Percentiles rank a stretch among this genome's conserved stretches.
Conservation (phyloP, 2,888 invertebrate genomes). For the Nebria brevicollis region DNA sequence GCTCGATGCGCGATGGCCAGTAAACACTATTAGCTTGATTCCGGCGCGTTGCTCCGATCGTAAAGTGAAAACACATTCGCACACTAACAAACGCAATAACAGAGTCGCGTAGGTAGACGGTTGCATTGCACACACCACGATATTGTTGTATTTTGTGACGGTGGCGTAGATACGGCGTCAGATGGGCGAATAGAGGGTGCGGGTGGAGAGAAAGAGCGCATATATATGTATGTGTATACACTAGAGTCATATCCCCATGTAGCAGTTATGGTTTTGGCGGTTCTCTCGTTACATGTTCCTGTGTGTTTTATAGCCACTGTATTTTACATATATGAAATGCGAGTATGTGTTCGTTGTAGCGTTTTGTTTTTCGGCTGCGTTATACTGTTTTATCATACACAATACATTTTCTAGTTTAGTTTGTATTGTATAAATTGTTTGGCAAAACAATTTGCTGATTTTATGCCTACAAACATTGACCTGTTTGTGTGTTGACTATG, state of each 20-base stretch:
- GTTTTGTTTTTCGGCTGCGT: constrained; percentile 37
- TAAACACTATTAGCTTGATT: constrained; percentile 41
- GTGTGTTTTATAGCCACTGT: constrained; percentile 44
- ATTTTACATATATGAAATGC: constrained; percentile 45
- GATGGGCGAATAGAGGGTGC: background rate
- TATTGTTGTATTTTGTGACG: constrained; percentile 7
- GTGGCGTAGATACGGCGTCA: background rate
- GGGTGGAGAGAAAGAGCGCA: background rate
- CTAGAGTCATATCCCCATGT: constrained; percentile 27
- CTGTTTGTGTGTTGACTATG: background rate
- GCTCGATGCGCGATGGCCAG: constrained; percentile 24
- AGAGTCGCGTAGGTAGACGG: no score
- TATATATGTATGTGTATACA: no score
- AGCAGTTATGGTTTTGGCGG: constrained; percentile 46
- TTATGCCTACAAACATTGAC: background rate
- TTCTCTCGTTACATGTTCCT: constrained; percentile 44
- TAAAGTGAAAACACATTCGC: constrained; percentile 4
- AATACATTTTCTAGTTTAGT: constrained; percentile 37
- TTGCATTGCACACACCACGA: background rate
- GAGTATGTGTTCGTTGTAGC: constrained; percentile 22
- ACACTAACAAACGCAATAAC: constrained; percentile 13
- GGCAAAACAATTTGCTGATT: background rate
- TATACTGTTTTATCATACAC: constrained; percentile 42
- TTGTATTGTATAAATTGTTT: constrained; percentile 14
- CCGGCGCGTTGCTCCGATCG: background rate